These are phyloP conservation scores for Yponomeuta cagnagella DNA, from an alignment of 2,888 invertebrate species.

Conservation along the genomic window DNA sequence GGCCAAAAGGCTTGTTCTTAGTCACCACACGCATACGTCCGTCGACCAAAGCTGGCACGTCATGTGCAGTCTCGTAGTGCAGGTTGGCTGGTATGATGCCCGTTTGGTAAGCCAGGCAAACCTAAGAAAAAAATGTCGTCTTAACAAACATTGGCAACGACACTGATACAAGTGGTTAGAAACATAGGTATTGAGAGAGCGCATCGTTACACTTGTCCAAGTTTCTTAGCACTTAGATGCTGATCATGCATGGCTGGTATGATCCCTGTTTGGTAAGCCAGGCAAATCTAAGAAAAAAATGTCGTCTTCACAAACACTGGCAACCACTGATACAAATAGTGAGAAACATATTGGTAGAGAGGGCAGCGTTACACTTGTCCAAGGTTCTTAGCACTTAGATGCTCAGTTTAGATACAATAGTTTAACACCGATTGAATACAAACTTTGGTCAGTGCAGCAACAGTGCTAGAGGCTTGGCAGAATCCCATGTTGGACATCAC, in stretches of 20 bases:
- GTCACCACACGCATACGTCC: constrained; percentile 74
- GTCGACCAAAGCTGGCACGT: constrained; percentile 64
- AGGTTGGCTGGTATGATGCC: constrained; percentile 83
- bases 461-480: constrained; percentile 22
- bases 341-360: too few species aligned
- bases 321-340: neutral
- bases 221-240: too few species aligned
- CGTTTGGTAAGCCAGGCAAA: constrained; percentile 78
- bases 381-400: too few species aligned
- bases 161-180: neutral
- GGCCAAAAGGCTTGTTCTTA: constrained; percentile 70
- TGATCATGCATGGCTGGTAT: constrained; percentile 75
- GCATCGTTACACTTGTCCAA: too few species aligned
- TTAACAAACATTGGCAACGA: neutral
- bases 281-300: constrained; percentile 43
- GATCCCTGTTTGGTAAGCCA: constrained; percentile 80
- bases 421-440: neutral
- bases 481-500: constrained; percentile 55
- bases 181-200: too few species aligned
- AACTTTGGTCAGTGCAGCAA: constrained; percentile 64
- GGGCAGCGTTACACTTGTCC: too few species aligned
- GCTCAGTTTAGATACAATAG: too few species aligned
- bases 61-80: constrained; percentile 77
- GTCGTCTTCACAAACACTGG: neutral
- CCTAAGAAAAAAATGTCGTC: constrained; percentile 33